Base-by-base conservation (phyloP, 2,113 vertebrate species). In the Zosterops japonicus region DNA sequence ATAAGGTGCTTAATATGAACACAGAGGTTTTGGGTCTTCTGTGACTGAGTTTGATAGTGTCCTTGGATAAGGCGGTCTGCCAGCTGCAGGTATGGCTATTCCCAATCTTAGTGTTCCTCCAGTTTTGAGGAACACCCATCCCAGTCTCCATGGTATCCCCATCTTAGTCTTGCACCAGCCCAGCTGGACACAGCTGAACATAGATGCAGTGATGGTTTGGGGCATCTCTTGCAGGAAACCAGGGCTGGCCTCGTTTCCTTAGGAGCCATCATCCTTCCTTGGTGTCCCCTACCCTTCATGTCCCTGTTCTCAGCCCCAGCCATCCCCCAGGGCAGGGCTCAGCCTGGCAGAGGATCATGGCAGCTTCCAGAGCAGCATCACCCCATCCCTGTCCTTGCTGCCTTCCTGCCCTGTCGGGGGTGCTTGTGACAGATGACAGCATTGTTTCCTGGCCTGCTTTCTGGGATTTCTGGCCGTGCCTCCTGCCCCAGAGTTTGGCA, bases 391-490 rank as follows among this genome's bases (percentile, higher is more conserved):
- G 18, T 57, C 11, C 72, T 46, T 8, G 2, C 42, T 55, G 70
- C 18, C 25, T 79, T 33, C 22, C 21, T 49, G 0, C 31, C 8
- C 9, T 1, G 0, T 41, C 0, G 0, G 24, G 28, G 14, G 3
- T 75, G 31, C 19, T 63, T 1, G 0, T 76, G 65, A n/a, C 49
- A 49, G 46, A 50, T 3, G 28, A 5, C 33, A 35, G 44, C 35
- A 4, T 28, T 56, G 44, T 61, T 86, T 67, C 56, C 75, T 23
- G 14, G 20, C 13, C 55, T 67, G 22, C 4, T 64, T 60, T 29
- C 24, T 76, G 60, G 67, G 52, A 47, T 90, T 83, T 64, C 52
- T 93, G 6, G 2, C 47, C 6, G 0, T 77, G 35, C 50, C 64
- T 89, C 36, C 47, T 57, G 50, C 19, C 22, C 28, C 28, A 29